Evolutionary conservation across 2,888 invertebrate genomes (phyloP), one percentile per base, ranked within the genome.

Genomic region (Pseudococcus viburni): DNA sequence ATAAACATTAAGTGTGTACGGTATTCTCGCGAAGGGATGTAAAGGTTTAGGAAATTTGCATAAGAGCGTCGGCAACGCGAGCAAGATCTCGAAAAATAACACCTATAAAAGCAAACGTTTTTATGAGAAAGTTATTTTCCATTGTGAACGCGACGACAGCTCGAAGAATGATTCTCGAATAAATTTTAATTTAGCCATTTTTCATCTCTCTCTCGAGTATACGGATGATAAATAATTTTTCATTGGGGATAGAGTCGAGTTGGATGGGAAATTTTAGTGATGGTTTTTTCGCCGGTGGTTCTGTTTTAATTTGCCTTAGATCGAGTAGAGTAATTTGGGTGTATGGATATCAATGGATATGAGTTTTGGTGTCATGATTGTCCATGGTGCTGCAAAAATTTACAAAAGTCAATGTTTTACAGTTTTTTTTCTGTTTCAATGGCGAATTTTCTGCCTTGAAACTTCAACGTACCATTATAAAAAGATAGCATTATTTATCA

Each of bases 101-200:
- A 64, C 64, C 64, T 64, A 12, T 33, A 33, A 33, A 33, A 64
- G 17, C 64, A 64, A 55, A 64, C 64, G 64, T 64, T 64, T 64
- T 64, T 64, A 64, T 22, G 26, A 33, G 26, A 33, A 33, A 33
- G 26, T 33, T 33, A 33, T 33, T 33, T 33, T 33, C 33, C 33
- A 33, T 73, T 73, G 68, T 26, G 26, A 26, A 33, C 15, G 15
- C 33, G 68, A 73, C 11, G 68, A 73, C 68, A 73, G 68, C 33
- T 73, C 33, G 26, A 33, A 73, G 68, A 73, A 73, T 73, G 68
- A 73, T 73, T 73, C 68, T 22, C 68, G 68, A 73, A 73, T 73
- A 73, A 73, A 33, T 73, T 73, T 73, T 73, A 73, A 73, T 73
- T 73, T 73, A 73, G 11, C 68, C 15, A 73, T 73, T 73, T 73